Percentiles rank a stretch among this genome's conserved stretches.
Conservation (phyloP, 1,140 invertebrate species). For the Drosophila truncata region DNA sequence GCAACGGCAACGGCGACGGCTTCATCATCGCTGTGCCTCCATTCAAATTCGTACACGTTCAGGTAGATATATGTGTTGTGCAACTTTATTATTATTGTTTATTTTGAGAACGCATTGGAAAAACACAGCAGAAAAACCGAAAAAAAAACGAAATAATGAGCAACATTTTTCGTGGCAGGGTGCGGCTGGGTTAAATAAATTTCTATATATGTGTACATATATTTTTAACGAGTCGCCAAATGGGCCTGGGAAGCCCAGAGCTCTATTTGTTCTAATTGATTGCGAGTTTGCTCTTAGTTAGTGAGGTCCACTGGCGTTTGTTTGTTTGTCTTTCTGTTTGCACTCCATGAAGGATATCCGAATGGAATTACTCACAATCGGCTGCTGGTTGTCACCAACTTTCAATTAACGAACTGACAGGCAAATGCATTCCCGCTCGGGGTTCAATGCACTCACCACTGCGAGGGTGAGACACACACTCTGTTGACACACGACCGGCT, state of each 20-base stretch:
- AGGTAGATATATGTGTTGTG: slow-evolving; percentile 36
- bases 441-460: slow-evolving; percentile 33
- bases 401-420: slow-evolving; percentile 58
- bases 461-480: slow-evolving; percentile 25
- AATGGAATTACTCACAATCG: slow-evolving; percentile 42
- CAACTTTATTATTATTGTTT: slow-evolving; percentile 54
- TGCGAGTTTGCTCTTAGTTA: slow-evolving; percentile 38
- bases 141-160: slow-evolving; percentile 46
- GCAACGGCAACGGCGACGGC: background rate
- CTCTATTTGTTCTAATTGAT: slow-evolving; percentile 51
- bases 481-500: slow-evolving; percentile 55
- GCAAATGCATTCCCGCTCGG: slow-evolving; percentile 50
- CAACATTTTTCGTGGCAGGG: slow-evolving; percentile 39
- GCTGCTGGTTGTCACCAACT: slow-evolving; percentile 52
- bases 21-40: slow-evolving; percentile 20
- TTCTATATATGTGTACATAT: background rate
- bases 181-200: slow-evolving; percentile 19
- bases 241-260: slow-evolving; percentile 36
- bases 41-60: slow-evolving; percentile 50
- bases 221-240: slow-evolving; percentile 46
- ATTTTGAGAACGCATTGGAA: slow-evolving; percentile 43
- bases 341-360: slow-evolving; percentile 33
- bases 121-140: slow-evolving; percentile 41
- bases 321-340: slow-evolving; percentile 29
- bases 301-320: slow-evolving; percentile 8